Conservation (phyloP, 2,888 invertebrate species). For the Petrophora chlorosata region DNA sequence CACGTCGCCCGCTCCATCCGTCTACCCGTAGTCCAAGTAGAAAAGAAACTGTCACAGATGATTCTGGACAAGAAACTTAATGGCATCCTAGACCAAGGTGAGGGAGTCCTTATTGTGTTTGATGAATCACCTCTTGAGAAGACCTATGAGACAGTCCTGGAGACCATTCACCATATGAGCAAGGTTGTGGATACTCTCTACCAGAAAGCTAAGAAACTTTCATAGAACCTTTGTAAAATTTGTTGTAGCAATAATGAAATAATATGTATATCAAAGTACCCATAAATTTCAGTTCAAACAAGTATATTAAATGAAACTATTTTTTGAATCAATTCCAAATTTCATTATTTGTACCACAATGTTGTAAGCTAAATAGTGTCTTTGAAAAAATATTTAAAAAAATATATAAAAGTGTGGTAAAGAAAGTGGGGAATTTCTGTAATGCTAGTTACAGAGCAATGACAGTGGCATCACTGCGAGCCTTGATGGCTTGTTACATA, state of each 20-base stretch:
- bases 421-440: slow-evolving; percentile 55
- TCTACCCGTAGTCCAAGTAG: slow-evolving; percentile 94
- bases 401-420: slow-evolving; percentile 36
- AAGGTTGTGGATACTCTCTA: slow-evolving; percentile 99
- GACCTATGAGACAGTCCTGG: slow-evolving; percentile 98
- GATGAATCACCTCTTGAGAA: slow-evolving; percentile 97
- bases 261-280: slow-evolving; percentile 77
- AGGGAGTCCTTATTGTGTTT: slow-evolving; percentile 98
- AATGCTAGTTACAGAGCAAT: slow-evolving; percentile 36
- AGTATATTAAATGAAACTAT: slow-evolving; percentile 68
- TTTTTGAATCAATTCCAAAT: slow-evolving; percentile 71
- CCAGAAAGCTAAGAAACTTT: slow-evolving; percentile 99
- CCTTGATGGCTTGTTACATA: slow-evolving; percentile 36
- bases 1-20: slow-evolving; percentile 96
- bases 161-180: slow-evolving; percentile 99
- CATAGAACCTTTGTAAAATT: slow-evolving; percentile 83
- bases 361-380: slow-evolving; percentile 54
- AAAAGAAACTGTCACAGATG: slow-evolving; percentile 99
- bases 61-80: slow-evolving; percentile 98
- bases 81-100: slow-evolving; percentile 99
- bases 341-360: slow-evolving; percentile 59
- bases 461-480: background rate
- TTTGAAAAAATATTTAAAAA: slow-evolving; percentile 45
- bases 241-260: slow-evolving; percentile 77
- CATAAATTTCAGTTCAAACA: slow-evolving; percentile 71